Evolutionary conservation across 2,888 invertebrate genomes (phyloP).

Genomic region (Cepaea hortensis): DNA sequence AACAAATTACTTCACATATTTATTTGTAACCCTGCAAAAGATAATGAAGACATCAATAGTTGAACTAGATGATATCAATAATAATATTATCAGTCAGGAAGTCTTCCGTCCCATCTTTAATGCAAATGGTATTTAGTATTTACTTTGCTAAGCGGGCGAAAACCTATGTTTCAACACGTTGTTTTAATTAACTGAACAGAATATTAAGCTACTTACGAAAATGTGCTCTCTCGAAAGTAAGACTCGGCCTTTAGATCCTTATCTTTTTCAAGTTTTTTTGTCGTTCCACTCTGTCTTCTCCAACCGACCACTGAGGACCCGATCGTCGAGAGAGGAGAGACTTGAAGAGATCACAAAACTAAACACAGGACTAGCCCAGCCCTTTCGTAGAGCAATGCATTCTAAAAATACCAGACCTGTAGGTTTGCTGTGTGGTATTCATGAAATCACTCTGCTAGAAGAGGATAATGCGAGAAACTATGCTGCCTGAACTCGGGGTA

Average conservation of each 20-base stretch:
- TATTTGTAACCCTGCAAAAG: too few relatives aligned
- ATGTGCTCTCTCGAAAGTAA: neutral
- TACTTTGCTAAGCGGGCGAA: too few relatives aligned
- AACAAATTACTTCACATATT: too few relatives aligned
- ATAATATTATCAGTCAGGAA: too few relatives aligned
- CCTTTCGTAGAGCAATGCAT: neutral
- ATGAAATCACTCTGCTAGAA: neutral
- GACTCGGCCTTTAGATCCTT: neutral
- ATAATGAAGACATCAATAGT: too few relatives aligned
- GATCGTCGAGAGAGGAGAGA: constrained; percentile 1
- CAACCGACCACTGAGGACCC: neutral
- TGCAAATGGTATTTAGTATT: too few relatives aligned
- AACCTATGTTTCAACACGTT: neutral
- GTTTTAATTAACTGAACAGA: neutral
- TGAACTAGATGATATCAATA: too few relatives aligned
- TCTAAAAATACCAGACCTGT: constrained; percentile 44
- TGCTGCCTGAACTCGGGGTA: constrained; percentile 2
- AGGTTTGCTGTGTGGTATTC: constrained; percentile 10
- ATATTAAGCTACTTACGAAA: neutral
- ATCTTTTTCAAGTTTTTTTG: neutral
- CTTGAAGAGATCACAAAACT: neutral
- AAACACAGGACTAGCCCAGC: constrained; percentile 32
- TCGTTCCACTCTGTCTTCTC: neutral
- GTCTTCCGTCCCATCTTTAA: too few relatives aligned
- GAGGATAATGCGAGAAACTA: constrained; percentile 16